Evolutionary conservation across 1,140 invertebrate genomes (phyloP).

Genomic region (Belonocnema kinseyi): DNA sequence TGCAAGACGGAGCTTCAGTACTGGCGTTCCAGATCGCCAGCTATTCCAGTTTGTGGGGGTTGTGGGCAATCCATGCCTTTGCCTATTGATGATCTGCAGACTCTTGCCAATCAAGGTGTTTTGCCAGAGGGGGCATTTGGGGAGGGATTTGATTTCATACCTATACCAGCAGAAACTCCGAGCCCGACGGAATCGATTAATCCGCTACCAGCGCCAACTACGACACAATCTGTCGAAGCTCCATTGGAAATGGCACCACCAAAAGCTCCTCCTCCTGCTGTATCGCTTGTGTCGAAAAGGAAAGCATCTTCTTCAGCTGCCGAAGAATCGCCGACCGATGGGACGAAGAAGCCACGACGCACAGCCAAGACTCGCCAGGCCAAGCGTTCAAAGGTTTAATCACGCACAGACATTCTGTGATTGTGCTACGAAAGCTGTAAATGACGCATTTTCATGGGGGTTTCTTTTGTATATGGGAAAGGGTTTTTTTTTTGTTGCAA

Average conservation of each 20-base stretch:
- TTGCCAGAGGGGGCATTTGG: constrained; percentile 75
- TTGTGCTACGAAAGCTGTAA: constrained; percentile 63
- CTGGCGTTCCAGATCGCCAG: constrained; percentile 90
- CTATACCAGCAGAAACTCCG: constrained; percentile 67
- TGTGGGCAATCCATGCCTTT: constrained; percentile 78
- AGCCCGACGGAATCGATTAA: constrained; percentile 61
- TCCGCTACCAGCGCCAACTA: constrained; percentile 45
- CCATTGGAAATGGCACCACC: constrained; percentile 69
- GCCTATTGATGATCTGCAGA: constrained; percentile 78
- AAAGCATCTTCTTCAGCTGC: constrained; percentile 53
- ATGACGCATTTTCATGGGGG: constrained; percentile 36
- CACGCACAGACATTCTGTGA: constrained; percentile 53
- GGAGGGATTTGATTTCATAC: constrained; percentile 73
- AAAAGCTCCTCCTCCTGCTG: constrained; percentile 53
- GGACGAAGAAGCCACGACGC: constrained; percentile 69
- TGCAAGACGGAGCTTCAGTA: constrained; percentile 93
- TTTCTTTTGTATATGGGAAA: constrained; percentile 37
- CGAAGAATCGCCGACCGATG: constrained; percentile 64
- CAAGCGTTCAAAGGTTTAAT: constrained; percentile 73
- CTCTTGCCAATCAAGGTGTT: constrained; percentile 79
- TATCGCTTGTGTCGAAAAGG: constrained; percentile 66
- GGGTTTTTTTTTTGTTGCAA: constrained; percentile 48
- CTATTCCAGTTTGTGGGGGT: constrained; percentile 78
- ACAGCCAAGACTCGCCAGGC: constrained; percentile 70
- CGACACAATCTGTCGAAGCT: constrained; percentile 36